Conservation (phyloP, 2,113 vertebrate genomes). For the Procapra przewalskii region DNA sequence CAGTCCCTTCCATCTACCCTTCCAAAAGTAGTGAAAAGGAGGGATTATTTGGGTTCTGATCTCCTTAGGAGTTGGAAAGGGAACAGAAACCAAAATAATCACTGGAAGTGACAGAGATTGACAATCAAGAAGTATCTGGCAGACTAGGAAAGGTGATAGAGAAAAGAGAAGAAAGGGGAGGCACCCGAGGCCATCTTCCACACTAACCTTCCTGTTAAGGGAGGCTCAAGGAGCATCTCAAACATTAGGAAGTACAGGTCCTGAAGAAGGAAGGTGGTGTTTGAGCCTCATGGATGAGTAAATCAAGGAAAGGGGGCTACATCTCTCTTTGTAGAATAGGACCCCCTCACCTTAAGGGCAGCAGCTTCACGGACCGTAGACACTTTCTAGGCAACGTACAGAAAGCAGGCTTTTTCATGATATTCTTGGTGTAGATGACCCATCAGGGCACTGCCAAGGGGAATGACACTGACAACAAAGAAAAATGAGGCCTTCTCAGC, state of each 20-base stretch:
- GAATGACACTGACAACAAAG: slow-evolving; percentile 96
- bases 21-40: slow-evolving; percentile 28
- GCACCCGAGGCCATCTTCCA: neutral
- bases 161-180: neutral
- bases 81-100: slow-evolving; percentile 64
- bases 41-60: slow-evolving; percentile 14
- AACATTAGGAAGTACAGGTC: slow-evolving; percentile 60
- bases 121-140: slow-evolving; percentile 38
- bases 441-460: slow-evolving; percentile 93
- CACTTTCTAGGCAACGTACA: slow-evolving; percentile 94
- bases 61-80: slow-evolving; percentile 38
- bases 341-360: neutral
- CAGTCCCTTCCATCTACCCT: slow-evolving; percentile 48
- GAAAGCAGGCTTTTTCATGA: slow-evolving; percentile 94
- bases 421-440: slow-evolving; percentile 94
- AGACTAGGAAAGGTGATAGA: neutral
- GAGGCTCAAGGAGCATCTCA: slow-evolving; percentile 1
- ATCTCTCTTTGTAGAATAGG: slow-evolving; percentile 42
- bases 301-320: slow-evolving; percentile 9
- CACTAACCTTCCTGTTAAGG: neutral
- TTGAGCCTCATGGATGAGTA: neutral
- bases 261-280: neutral
- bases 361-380: slow-evolving; percentile 84
- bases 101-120: slow-evolving; percentile 38
- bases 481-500: slow-evolving; percentile 95